These are phyloP conservation scores for Xyrauchen texanus DNA, from an alignment of 2,113 vertebrate genomes.

Conservation along the genomic window DNA sequence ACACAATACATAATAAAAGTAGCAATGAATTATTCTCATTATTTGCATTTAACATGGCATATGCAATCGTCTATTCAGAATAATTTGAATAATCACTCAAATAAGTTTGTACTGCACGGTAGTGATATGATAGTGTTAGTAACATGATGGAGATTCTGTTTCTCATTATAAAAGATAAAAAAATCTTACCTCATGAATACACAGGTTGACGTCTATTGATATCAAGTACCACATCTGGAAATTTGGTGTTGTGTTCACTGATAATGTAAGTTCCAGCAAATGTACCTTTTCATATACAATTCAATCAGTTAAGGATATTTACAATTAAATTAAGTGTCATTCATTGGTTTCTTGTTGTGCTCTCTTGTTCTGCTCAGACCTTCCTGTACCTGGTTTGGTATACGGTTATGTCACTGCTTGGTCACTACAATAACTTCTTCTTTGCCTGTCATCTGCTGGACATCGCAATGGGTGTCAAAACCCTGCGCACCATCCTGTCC, in stretches of 20 bases:
- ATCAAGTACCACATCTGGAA: constrained; percentile 96
- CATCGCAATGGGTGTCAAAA: constrained; percentile 94
- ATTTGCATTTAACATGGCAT: too few relatives aligned
- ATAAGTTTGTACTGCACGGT: too few relatives aligned
- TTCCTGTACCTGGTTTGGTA: constrained; percentile 90
- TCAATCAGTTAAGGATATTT: too few relatives aligned
- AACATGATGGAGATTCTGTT: too few relatives aligned
- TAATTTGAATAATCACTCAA: too few relatives aligned
- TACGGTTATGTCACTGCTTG: constrained; percentile 86
- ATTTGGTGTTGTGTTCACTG: constrained; percentile 90
- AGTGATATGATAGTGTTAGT: too few relatives aligned
- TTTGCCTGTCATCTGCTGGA: constrained; percentile 87
- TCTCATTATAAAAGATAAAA: too few relatives aligned
- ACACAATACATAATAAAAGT: too few relatives aligned
- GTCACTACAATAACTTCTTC: constrained; percentile 96
- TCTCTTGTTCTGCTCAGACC: constrained; percentile 63
- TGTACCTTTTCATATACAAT: too few relatives aligned
- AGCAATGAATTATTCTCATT: too few relatives aligned
- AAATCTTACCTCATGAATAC: neutral
- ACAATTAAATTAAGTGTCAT: too few relatives aligned
- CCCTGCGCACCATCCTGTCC: constrained; percentile 88
- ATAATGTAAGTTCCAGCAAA: constrained; percentile 80
- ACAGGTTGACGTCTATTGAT: constrained; percentile 88
- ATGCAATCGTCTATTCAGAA: too few relatives aligned
- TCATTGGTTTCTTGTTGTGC: neutral